Evolutionary conservation across 2,888 invertebrate genomes (phyloP), one percentile per base, ranked within the genome.

Genomic region (Unio pictorum): DNA sequence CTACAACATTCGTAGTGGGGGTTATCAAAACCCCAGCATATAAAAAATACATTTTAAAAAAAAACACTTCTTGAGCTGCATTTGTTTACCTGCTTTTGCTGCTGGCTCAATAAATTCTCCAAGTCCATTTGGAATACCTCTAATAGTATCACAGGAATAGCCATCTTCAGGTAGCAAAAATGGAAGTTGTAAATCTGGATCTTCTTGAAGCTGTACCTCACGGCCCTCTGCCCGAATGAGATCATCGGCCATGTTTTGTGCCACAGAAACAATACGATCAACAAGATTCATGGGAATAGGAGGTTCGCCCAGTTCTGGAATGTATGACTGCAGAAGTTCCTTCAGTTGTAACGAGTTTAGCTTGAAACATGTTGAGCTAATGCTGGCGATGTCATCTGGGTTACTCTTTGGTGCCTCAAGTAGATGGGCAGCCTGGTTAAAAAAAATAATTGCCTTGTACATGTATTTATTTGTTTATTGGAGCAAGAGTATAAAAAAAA

Each of bases 151-250:
- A 88, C 97, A 97, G 87, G 97, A 97, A 91, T 97, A 98, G 28
- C 98, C 99, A 91, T 99, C 99, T 88, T 98, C 98, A 1, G 99
- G 99, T 70, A 99, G 93, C 64, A 99, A 91, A 81, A 99, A 94
- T 1, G 96, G 96, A 69, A 98, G 92, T 84, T 95, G 95, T 60
- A 99, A 93, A 73, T 92, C 91, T 84, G 95, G 95, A 55, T 95
- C 94, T 88, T 98, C 97, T 90, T 99, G 98, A 66, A 99, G 91
- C 0, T 95, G 93, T 73, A 96, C 94, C 91, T 96, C 95, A 20
- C 96, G 93, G 0, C 97, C 98, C 88, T 98, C 97, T 23, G 88
- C 84, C 58, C 85, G 79, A 15, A 96, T 95, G 78, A 97, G 92
- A 87, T 97, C 96, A 90, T 99, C 99, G 1, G 98, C 91, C 78